Conservation (phyloP, 2,113 vertebrate species). For the Thamnophis sirtalis region DNA sequence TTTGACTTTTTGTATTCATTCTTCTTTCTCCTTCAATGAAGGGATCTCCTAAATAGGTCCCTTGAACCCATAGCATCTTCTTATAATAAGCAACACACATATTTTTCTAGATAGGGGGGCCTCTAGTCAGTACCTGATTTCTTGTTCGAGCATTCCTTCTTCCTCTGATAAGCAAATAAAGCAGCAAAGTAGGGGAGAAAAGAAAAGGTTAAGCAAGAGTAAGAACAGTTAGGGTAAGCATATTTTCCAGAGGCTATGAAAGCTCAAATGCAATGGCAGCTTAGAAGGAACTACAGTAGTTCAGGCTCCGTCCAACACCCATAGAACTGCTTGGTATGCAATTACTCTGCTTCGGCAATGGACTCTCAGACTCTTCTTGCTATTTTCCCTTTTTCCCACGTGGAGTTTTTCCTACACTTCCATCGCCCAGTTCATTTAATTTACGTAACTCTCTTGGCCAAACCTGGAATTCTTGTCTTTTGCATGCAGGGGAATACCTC, state of each 20-base stretch:
- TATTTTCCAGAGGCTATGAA: slow-evolving; percentile 70
- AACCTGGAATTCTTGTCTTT: neutral
- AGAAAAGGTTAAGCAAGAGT: slow-evolving; percentile 84
- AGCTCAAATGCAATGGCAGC: slow-evolving; percentile 73
- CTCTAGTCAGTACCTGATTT: slow-evolving; percentile 87
- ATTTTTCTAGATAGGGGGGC: slow-evolving; percentile 9
- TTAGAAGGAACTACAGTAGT: slow-evolving; percentile 44
- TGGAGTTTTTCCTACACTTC: neutral
- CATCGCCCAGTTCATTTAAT: neutral
- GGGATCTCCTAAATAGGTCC: neutral
- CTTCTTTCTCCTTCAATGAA: neutral
- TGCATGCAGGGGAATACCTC: neutral
- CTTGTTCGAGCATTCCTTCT: slow-evolving; percentile 96
- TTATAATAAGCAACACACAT: neutral
- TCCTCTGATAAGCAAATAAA: slow-evolving; percentile 90
- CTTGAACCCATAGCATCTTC: neutral
- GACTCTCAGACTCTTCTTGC: neutral
- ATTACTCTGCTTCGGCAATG: neutral
- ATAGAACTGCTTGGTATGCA: neutral
- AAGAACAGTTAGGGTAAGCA: slow-evolving; percentile 83
- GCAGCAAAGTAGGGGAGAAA: slow-evolving; percentile 80
- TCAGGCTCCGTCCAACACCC: slow-evolving; percentile 19
- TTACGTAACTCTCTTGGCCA: neutral
- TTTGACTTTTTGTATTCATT: neutral
- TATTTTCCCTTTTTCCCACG: fast-evolving